Base-by-base conservation (phyloP, 2,797 vertebrate species). In the Atherinosoma microstoma region DNA sequence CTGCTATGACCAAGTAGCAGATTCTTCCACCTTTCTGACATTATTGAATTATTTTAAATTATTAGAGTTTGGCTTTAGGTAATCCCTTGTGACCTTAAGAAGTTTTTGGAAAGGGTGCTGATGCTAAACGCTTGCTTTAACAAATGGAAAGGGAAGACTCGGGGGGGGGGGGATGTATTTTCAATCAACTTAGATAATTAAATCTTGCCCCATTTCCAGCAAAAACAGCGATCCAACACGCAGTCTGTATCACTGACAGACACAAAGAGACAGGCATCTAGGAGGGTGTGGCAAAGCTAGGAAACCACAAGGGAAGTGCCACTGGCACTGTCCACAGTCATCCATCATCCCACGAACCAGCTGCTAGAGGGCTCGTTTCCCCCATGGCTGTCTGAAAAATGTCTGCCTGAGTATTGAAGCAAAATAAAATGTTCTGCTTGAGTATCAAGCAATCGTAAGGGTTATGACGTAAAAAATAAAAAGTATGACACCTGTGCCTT, bases 201-300 rank as follows among this genome's bases (percentile, higher is more conserved):
- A 20, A 70, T 75, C 77, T 70, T 57, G 30, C 61, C 36, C 61
- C 0, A 22, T 87, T 89, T 89, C 78, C 71, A 67, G 60, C 77
- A 72, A 56, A 78, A 76, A 79, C 73, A 73, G 47, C 67, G 61
- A 58, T 49, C 70, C 58, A 67, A 61, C 65, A 73, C 64, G 40
- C 27, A 36, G 64, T n/a, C 51, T 9, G 34, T 36, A 58, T 57
- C 63, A 34, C 61, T 27, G 65, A 9, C 67, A 87, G 78, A 89
- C 88, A 92, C 88, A 91, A 87, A 92, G 49, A 85, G 70, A 16
- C 76, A 74, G 81, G 40, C 73, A 84, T 60, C 74, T 15, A 64
- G 70, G 86, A 94, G 92, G 94, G 93, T 93, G 94, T 84, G 93
- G 93, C 87, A 18, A 49, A 63, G 74, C 64, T 64, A 73, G 78